Percentiles rank a stretch among this genome's conserved stretches.
Conservation (phyloP, 1,140 invertebrate species). For the Rhynchophorus ferrugineus region DNA sequence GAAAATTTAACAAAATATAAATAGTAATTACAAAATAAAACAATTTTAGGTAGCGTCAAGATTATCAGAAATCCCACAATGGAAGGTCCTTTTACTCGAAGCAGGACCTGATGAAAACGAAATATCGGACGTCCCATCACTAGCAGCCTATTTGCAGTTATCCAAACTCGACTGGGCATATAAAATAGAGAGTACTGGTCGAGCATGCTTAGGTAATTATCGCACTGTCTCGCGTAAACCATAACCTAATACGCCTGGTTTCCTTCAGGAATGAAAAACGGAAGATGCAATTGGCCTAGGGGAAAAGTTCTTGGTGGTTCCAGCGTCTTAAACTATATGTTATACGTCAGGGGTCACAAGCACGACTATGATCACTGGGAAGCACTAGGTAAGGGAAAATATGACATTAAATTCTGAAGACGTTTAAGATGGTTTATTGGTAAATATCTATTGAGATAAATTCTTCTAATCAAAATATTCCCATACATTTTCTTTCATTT, state of each 20-base stretch:
- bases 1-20: too few species aligned
- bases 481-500: too few species aligned
- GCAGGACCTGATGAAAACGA: constrained; percentile 89
- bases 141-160: constrained; percentile 80
- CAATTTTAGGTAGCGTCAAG: constrained; percentile 58
- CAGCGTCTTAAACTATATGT: constrained; percentile 90
- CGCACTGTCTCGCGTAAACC: too few species aligned
- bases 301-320: constrained; percentile 85
- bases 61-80: constrained; percentile 70
- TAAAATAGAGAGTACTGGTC: constrained; percentile 79
- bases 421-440: too few species aligned
- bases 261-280: constrained; percentile 54
- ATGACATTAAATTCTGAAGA: constrained; percentile 1
- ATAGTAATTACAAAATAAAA: too few species aligned
- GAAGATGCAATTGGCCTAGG: constrained; percentile 74
- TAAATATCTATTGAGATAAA: too few species aligned
- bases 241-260: too few species aligned
- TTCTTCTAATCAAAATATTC: too few species aligned
- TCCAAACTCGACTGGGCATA: constrained; percentile 88
- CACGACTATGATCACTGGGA: constrained; percentile 90
- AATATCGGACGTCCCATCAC: constrained; percentile 79
- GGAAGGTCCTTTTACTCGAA: constrained; percentile 82
- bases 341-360: constrained; percentile 80
- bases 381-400: constrained; percentile 49
- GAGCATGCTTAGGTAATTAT: constrained; percentile 56